phyloP scores from a whole-genome alignment of 2,113 vertebrate species.

The Brachypteracias leptosomus region DNA sequence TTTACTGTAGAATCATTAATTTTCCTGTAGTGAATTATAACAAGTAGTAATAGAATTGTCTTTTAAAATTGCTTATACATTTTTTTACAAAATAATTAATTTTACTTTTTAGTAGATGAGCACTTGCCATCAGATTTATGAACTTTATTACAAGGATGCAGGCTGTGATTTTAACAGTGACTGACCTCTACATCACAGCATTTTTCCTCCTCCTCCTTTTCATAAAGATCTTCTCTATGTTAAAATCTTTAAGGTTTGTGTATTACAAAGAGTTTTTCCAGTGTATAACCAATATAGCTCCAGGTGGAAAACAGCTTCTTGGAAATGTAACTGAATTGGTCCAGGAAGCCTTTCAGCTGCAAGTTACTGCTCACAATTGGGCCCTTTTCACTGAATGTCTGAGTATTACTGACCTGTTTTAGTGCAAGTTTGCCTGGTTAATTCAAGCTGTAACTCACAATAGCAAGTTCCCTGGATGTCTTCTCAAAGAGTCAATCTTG shows the following conservation, averaged over 20 bases:
- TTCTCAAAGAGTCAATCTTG: neutral
- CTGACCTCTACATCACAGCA: neutral
- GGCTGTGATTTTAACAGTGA: neutral
- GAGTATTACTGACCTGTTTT: neutral
- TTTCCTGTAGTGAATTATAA: neutral
- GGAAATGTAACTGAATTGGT: neutral
- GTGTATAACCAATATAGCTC: rapidly evolving
- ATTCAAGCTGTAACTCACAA: neutral
- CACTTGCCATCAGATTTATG: neutral
- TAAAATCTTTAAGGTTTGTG: neutral
- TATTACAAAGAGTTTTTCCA: neutral
- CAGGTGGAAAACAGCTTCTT: neutral
- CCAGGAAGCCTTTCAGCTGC: neutral
- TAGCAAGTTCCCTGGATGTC: neutral
- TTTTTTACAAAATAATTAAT: neutral
- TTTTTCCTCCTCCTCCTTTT: neutral
- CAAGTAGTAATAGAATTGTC: neutral
- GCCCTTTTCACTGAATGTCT: neutral
- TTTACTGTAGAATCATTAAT: neutral
- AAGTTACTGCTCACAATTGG: rapidly evolving
- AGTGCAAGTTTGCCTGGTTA: neutral
- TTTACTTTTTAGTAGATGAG: neutral
- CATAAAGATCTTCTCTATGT: neutral
- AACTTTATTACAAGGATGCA: neutral
- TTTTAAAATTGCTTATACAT: neutral